Base-by-base conservation (phyloP, 2,888 invertebrate species). In the Himalopsyche anomala region DNA sequence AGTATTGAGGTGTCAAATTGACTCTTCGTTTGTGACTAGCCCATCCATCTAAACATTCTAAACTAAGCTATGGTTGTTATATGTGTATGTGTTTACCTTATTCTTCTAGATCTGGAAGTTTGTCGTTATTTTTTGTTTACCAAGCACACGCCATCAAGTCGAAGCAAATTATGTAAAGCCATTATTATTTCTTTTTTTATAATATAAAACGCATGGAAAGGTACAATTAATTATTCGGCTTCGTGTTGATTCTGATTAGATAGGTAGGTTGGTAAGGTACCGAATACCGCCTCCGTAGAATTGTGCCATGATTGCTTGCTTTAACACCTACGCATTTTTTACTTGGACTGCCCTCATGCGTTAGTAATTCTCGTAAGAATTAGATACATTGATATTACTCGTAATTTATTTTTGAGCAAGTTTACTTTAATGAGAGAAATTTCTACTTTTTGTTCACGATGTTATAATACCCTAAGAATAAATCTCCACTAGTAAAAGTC, bases 161-260 rank as follows among this genome's bases (percentile, higher is more conserved):
- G 19, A 19, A 62, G 62, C 9, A 62, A 62, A 62, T 62, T 62
- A 62, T 19, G 19, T 62, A 62, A 9, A 19, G 17, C 62, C 28
- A 62, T 62, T 62, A 62, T 62, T 62, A 62, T 62, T 79, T 80
- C 15, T 80, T 80, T 80, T n/a, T 80, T 80, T 38, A 51, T 51
- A 28, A 42, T 80, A 38, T 40, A 40, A 80, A 80, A 80, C 42
- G 38, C 80, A 42, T 40, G 80, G 42, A 80, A 40, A 42, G 80
- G 80, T 80, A 40, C 42, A 80, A 80, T 80, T 80, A 80, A 80
- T 80, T 40, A 42, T 40, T 17, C 38, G 42, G 40, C 12, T 80
- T 42, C 80, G 80, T 80, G 80, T 80, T 80, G 80, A 80, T 80
- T 42, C 42, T 80, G 80, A 80, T 80, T 40, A 80, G 80, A 80